These are phyloP conservation scores for Miniopterus natalensis DNA, from an alignment of 2,113 vertebrate species.

Conservation along the genomic window DNA sequence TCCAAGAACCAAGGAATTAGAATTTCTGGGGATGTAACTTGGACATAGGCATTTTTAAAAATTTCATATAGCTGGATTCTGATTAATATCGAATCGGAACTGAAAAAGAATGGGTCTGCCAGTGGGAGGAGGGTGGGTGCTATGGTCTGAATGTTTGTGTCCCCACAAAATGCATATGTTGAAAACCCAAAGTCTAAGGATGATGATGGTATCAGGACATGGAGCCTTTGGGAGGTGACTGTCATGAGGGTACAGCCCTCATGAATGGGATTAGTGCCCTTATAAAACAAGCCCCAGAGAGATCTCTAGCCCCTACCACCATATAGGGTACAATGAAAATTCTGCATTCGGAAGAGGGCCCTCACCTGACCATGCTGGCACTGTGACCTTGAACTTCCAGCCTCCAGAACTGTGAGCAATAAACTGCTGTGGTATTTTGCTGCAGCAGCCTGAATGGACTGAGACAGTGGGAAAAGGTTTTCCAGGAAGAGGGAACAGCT, in stretches of 20 bases:
- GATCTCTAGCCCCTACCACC: neutral
- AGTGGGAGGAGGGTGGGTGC: neutral
- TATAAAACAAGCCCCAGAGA: neutral
- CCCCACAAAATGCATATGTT: neutral
- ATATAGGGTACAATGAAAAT: neutral
- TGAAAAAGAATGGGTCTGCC: neutral
- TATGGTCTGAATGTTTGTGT: neutral
- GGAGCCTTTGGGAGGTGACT: neutral
- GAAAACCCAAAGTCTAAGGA: neutral
- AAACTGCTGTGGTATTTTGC: neutral
- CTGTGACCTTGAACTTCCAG: neutral
- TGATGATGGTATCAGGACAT: neutral
- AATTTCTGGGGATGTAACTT: neutral
- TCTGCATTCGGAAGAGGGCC: neutral
- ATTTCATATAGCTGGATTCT: neutral
- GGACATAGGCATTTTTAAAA: neutral
- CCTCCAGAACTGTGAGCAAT: neutral
- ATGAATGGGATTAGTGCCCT: neutral
- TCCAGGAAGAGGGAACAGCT: neutral
- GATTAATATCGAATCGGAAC: neutral
- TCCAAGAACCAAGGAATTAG: neutral
- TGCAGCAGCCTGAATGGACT: neutral
- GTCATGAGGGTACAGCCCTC: neutral
- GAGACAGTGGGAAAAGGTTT: neutral
- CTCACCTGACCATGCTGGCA: neutral